A percentile compares a stretch with the other conserved stretches of the same genome.
These are phyloP conservation scores for Spea bombifrons DNA, from an alignment of 2,113 vertebrate genomes.

Conservation along the genomic window DNA sequence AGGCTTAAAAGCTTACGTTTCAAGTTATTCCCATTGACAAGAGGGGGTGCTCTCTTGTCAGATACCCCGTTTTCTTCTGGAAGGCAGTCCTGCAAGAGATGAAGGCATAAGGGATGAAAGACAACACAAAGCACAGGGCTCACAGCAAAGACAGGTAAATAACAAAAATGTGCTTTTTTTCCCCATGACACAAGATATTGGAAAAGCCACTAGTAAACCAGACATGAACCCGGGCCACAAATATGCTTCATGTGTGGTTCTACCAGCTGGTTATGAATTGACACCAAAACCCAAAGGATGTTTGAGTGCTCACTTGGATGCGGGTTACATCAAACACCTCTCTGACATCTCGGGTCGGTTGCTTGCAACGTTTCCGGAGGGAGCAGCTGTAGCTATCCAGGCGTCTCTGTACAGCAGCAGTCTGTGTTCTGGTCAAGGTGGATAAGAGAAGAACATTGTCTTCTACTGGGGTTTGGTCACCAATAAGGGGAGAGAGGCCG, in stretches of 20 bases:
- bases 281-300: neutral
- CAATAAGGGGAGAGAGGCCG: constrained; percentile 75
- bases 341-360: constrained; percentile 73
- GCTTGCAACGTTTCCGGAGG: constrained; percentile 73
- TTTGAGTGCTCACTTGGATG: constrained; percentile 53
- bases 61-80: neutral
- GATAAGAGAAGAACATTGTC: constrained; percentile 77
- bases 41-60: neutral
- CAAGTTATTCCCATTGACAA: neutral
- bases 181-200: no score
- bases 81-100: neutral
- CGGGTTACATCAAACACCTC: constrained; percentile 69
- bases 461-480: constrained; percentile 61
- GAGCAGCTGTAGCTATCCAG: constrained; percentile 76
- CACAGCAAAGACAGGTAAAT: no score
- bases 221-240: no score
- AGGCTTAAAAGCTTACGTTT: neutral
- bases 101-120: neutral
- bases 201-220: no score
- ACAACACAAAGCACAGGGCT: neutral
- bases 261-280: neutral
- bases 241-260: no score
- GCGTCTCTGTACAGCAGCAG: constrained; percentile 75
- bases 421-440: constrained; percentile 82
- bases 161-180: no score